Base-by-base conservation (phyloP, 2,888 invertebrate species). In the Lobophora halterata region DNA sequence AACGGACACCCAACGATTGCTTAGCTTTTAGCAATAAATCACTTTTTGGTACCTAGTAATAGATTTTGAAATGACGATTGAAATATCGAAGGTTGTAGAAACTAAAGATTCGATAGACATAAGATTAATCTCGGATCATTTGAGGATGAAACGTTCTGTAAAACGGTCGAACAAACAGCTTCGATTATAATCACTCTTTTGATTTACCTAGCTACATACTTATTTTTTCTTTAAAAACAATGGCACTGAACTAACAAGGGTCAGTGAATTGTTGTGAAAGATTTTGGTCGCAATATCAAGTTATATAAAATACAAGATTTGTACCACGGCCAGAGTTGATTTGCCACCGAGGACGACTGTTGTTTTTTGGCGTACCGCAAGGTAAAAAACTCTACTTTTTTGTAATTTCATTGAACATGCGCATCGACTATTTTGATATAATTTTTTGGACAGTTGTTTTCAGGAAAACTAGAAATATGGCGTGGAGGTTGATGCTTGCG, bases 281-380 rank as follows among this genome's bases (percentile, higher is more conserved):
- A 71, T 27, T 46, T 38, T 34, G 52, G 46, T 53, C 61, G 80
- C 83, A 79, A 82, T 63, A 62, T 50, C 52, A 47, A 60, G 75
- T 82, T 83, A 83, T 86, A 86, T 85, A 86, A 86, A 85, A 75
- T 67, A 79, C 70, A 71, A 56, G 70, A 68, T 55, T 65, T 58
- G 58, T 46, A 54, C 50, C 31, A 49, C 57, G 55, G 50, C 53
- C 52, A 62, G 72, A 79, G 71, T 79, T 71, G 52, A 52, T 57
- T 55, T 60, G 59, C 62, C 61, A 58, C 58, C 55, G 53, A 52
- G 57, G 59, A 52, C 43, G 59, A 63, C 57, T 52, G 61, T 55
- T 49, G 58, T 62, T 70, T 75, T 71, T 43, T 49, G 34, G 38
- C 34, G 31, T 44, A 58, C 46, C 41, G 37, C 52, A 51, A 68